These are phyloP conservation scores for Nothobranchius kuhntae DNA, from an alignment of 2,113 vertebrate species.

Conservation along the genomic window DNA sequence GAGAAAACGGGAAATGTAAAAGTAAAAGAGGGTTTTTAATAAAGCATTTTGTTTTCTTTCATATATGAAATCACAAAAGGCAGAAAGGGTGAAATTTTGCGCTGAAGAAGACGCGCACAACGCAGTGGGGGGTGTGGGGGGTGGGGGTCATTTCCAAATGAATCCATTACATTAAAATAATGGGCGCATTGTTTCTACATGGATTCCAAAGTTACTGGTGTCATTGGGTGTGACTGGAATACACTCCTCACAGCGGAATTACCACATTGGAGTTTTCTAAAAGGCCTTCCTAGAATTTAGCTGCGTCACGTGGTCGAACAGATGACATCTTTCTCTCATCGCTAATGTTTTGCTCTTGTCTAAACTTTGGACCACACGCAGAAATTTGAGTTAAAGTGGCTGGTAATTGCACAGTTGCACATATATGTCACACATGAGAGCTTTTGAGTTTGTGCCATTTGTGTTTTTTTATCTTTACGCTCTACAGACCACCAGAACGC, in stretches of 20 bases:
- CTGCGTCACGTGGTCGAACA: no score
- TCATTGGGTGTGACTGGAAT: conserved; percentile 38
- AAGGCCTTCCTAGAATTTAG: neutral
- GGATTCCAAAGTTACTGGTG: conserved; percentile 68
- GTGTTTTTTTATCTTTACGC: conserved; percentile 50
- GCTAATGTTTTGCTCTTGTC: no score
- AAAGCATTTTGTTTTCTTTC: neutral
- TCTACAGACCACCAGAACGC: conserved; percentile 34
- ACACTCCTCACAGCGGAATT: conserved; percentile 49
- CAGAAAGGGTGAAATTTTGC: neutral
- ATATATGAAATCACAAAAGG: neutral
- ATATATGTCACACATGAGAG: neutral
- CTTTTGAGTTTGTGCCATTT: conserved; percentile 13
- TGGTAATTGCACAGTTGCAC: no score
- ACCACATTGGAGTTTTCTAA: conserved; percentile 21
- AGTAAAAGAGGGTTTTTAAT: neutral
- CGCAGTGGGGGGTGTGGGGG: conserved; percentile 72
- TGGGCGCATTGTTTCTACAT: conserved; percentile 66
- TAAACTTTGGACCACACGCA: no score
- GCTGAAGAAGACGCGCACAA: conserved; percentile 41
- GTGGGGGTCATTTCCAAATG: conserved; percentile 72
- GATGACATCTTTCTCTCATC: no score
- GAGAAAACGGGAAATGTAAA: neutral
- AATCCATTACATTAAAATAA: conserved; percentile 81
- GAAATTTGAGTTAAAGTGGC: no score